A percentile compares a stretch with the other conserved stretches of the same genome.
phyloP scores from a whole-genome alignment of 1,140 invertebrate genomes.

The Gonatopus flavifemur region DNA sequence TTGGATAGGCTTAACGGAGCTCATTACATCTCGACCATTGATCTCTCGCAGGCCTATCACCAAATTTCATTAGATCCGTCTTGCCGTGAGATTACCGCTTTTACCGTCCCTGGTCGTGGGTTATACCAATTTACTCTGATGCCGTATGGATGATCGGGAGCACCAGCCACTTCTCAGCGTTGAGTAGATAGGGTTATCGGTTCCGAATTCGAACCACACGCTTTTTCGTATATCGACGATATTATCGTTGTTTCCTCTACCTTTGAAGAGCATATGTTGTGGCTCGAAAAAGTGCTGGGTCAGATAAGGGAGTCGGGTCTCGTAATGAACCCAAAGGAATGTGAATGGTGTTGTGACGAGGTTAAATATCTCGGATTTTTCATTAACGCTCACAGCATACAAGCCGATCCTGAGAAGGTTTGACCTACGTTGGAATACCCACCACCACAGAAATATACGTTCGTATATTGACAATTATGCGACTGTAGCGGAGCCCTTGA shows the following conservation, averaged over 20 bases:
- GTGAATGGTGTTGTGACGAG: slow-evolving; percentile 3
- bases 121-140: not conserved
- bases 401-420: slow-evolving; percentile 6
- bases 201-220: slow-evolving; percentile 27
- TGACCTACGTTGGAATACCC: slow-evolving; percentile 8
- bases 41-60: slow-evolving; percentile 6
- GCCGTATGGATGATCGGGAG: not conserved
- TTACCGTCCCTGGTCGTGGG: not conserved
- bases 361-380: slow-evolving; percentile 9
- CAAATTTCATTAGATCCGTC: not conserved
- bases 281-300: not conserved
- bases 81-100: slow-evolving; percentile 4
- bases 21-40: not conserved
- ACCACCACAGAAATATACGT: slow-evolving; percentile 19
- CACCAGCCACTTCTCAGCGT: slow-evolving; percentile 1
- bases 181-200: slow-evolving; percentile 19
- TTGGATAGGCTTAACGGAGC: no score
- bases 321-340: slow-evolving; percentile 3
- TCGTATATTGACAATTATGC: slow-evolving; percentile 46
- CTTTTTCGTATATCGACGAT: slow-evolving; percentile 37
- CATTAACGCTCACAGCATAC: not conserved
- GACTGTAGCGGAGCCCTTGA: slow-evolving; percentile 26
- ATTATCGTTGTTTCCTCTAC: slow-evolving; percentile 26
- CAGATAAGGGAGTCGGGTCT: not conserved
- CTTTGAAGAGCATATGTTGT: slow-evolving; percentile 27